A percentile compares a stretch with the other conserved stretches of the same genome.
Conservation (phyloP, 2,797 vertebrate genomes). For the Halcyon chelicuti region DNA sequence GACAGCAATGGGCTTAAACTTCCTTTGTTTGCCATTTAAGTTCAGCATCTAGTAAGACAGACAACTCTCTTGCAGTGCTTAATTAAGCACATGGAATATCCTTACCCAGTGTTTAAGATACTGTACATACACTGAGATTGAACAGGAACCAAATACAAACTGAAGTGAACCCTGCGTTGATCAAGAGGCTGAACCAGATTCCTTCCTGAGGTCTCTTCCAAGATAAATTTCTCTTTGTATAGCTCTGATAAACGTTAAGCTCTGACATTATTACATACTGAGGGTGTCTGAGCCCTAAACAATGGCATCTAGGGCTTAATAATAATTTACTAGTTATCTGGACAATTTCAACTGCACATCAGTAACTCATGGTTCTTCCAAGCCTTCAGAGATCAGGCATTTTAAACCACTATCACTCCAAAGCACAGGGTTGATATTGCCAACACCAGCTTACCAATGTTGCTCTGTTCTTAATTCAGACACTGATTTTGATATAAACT, state of each 20-base stretch:
- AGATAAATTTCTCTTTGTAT: accelerated
- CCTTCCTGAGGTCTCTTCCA: background rate
- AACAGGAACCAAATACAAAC: background rate
- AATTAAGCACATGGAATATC: background rate
- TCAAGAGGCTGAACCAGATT: background rate
- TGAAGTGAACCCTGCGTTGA: background rate
- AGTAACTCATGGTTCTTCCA: background rate
- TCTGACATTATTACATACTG: background rate
- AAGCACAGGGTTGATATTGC: background rate
- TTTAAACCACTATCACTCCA: background rate
- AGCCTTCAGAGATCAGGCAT: background rate
- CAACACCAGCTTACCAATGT: background rate
- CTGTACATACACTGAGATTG: background rate
- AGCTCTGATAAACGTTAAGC: no score
- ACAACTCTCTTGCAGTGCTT: background rate
- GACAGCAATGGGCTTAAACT: background rate
- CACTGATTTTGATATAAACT: background rate
- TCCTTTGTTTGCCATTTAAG: background rate
- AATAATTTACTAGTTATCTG: background rate
- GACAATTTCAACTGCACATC: background rate
- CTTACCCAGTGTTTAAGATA: background rate
- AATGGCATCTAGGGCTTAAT: background rate
- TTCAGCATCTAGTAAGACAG: background rate
- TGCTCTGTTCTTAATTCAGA: background rate
- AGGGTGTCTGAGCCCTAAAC: background rate